Evolutionary conservation across 2,113 vertebrate species (phyloP).

Genomic region (Rhizomys pruinosus): DNA sequence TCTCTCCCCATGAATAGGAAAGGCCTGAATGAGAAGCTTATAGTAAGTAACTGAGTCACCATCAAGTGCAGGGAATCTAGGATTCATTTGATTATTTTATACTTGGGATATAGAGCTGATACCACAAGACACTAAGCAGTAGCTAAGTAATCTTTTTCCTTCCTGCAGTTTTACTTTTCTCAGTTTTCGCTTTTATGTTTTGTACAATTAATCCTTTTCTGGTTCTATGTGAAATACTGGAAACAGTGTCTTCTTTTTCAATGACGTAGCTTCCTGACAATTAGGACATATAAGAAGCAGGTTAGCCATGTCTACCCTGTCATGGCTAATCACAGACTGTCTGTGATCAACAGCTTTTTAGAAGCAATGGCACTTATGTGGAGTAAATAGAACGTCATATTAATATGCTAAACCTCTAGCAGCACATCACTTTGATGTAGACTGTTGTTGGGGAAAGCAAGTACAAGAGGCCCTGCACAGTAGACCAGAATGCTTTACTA

Average conservation of each 20-base stretch:
- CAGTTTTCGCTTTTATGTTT: background rate
- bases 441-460: background rate
- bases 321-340: slow-evolving; percentile 38
- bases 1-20: background rate
- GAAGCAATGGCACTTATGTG: background rate
- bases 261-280: slow-evolving; percentile 15
- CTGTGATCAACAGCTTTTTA: slow-evolving; percentile 48
- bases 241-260: slow-evolving; percentile 14
- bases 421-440: slow-evolving; percentile 46
- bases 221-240: background rate
- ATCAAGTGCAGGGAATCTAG: background rate
- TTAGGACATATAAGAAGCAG: background rate
- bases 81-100: background rate
- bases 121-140: background rate
- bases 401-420: slow-evolving; percentile 12
- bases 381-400: slow-evolving; percentile 46
- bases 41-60: background rate
- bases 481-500: background rate
- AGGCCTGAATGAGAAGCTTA: background rate
- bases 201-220: background rate
- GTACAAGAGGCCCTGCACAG: background rate
- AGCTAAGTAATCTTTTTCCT: slow-evolving; percentile 35
- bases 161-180: background rate
- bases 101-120: slow-evolving; percentile 7
- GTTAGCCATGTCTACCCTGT: slow-evolving; percentile 6